Percentiles rank a stretch among this genome's conserved stretches.
Evolutionary conservation across 2,113 vertebrate genomes (phyloP).

Genomic region (Phaethon lepturus): DNA sequence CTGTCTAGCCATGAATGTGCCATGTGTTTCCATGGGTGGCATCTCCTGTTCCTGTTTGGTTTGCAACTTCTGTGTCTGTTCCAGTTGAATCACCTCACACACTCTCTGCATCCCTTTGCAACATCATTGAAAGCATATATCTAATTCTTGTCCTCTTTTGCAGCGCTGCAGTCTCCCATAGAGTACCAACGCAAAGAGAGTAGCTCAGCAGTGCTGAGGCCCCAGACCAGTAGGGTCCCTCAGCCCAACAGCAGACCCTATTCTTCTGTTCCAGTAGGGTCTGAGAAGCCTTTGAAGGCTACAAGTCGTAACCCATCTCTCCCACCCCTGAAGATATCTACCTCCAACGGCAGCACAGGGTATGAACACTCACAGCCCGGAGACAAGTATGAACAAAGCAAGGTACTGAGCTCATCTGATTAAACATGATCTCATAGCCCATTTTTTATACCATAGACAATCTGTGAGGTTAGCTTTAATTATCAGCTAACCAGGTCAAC

Average conservation of each 20-base stretch:
- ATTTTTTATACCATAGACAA: not conserved
- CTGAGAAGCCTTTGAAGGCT: constrained; percentile 85
- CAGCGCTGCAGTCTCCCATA: constrained; percentile 95
- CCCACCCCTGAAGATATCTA: constrained; percentile 88
- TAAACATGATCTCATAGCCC: not conserved
- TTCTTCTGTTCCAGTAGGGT: constrained; percentile 82
- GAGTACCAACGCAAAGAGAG: constrained; percentile 93
- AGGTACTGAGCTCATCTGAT: constrained; percentile 75
- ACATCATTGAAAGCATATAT: not conserved
- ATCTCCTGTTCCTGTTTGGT: not conserved
- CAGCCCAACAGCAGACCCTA: constrained; percentile 87
- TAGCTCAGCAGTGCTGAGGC: constrained; percentile 83
- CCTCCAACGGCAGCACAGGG: constrained; percentile 91
- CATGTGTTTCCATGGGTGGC: accelerated
- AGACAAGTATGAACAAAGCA: constrained; percentile 86
- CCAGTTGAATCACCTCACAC: not conserved
- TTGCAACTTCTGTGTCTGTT: not conserved
- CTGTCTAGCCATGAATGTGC: accelerated
- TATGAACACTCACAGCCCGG: constrained; percentile 85
- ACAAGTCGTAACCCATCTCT: constrained; percentile 82
- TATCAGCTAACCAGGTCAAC: not conserved
- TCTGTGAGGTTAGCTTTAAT: not conserved
- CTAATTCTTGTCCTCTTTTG: constrained; percentile 36
- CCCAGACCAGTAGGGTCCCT: constrained; percentile 76
- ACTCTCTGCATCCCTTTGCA: not conserved